Evolutionary conservation across 2,113 vertebrate genomes (phyloP).

Genomic region (Sander lucioperca): DNA sequence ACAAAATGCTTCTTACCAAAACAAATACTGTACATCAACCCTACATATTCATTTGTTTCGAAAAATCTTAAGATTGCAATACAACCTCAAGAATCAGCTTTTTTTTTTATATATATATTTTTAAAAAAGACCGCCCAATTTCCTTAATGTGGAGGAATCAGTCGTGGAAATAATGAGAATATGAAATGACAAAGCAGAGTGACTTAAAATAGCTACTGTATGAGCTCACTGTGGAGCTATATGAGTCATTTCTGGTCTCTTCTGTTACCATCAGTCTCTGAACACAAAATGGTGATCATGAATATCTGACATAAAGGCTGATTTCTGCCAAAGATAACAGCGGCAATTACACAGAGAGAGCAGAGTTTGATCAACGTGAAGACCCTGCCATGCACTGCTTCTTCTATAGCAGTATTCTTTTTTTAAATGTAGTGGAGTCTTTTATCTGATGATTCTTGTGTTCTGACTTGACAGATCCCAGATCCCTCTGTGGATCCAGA

Average conservation of each 20-base stretch:
- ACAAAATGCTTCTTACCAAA: neutral
- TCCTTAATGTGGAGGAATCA: neutral
- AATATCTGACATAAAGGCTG: slow-evolving; percentile 13
- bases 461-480: neutral
- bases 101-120: no score
- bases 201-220: neutral
- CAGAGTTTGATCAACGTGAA: neutral
- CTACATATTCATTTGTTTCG: neutral
- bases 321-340: neutral
- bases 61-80: neutral
- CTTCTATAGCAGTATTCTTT: neutral
- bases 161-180: neutral
- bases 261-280: neutral
- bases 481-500: neutral
- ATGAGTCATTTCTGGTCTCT: slow-evolving; percentile 10
- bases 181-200: neutral
- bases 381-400: neutral
- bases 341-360: neutral
- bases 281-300: neutral
- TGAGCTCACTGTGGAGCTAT: neutral
- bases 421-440: neutral
- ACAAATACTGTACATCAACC: slow-evolving; percentile 3
- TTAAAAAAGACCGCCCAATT: neutral
- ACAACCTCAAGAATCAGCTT: neutral
- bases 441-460: neutral